A percentile compares a stretch with the other conserved stretches of the same genome.
These are phyloP conservation scores for Bibio marci DNA, from an alignment of 2,888 invertebrate species.

Conservation along the genomic window DNA sequence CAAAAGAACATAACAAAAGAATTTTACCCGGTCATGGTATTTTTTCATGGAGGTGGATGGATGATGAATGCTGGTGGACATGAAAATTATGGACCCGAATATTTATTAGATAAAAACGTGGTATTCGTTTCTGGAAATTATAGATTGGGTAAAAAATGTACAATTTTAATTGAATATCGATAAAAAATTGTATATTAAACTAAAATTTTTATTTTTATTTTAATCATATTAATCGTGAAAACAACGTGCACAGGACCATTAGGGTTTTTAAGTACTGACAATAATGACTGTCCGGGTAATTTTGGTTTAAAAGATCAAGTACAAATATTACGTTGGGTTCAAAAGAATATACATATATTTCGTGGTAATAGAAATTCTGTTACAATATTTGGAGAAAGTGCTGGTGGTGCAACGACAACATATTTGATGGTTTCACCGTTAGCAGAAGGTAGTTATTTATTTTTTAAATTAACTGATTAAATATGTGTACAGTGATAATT, in stretches of 20 bases:
- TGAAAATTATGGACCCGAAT: slow-evolving; percentile 50
- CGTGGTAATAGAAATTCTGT: slow-evolving; percentile 45
- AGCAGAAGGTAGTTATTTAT: slow-evolving; percentile 16
- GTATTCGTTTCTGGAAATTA: slow-evolving; percentile 52
- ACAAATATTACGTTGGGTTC: slow-evolving; percentile 42
- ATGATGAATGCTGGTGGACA: slow-evolving; percentile 46
- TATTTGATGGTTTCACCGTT: slow-evolving; percentile 49
- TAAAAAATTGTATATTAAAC: background rate
- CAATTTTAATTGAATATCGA: no score
- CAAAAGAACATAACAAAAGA: no score
- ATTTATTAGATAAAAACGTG: slow-evolving; percentile 49
- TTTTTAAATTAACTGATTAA: no score
- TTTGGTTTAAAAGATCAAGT: slow-evolving; percentile 49
- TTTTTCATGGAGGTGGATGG: slow-evolving; percentile 49
- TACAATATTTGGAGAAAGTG: slow-evolving; percentile 52
- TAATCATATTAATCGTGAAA: no score
- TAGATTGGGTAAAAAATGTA: slow-evolving; percentile 37
- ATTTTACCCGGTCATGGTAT: slow-evolving; percentile 70
- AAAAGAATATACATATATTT: slow-evolving; percentile 39
- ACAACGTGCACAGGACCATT: slow-evolving; percentile 42
- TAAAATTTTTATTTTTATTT: background rate
- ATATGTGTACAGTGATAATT: no score
- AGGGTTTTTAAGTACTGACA: slow-evolving; percentile 49
- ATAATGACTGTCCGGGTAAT: slow-evolving; percentile 45
- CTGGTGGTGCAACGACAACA: slow-evolving; percentile 49